A percentile compares a stretch with the other conserved stretches of the same genome.
phyloP scores from a whole-genome alignment of 1,140 invertebrate genomes.

The Branchinecta lynchi region DNA sequence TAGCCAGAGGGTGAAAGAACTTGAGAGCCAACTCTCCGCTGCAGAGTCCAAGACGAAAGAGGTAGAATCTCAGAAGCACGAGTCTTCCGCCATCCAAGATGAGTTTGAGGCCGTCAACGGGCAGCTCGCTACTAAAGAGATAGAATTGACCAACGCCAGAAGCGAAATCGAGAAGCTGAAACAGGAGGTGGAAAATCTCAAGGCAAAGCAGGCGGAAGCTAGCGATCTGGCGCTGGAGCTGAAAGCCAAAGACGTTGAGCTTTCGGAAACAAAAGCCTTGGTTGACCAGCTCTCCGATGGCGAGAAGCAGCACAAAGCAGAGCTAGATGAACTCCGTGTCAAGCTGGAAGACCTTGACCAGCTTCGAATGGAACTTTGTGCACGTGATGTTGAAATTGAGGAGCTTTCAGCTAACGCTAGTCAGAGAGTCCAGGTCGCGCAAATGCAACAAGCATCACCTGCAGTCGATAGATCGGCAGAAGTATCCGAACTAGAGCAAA shows the following conservation, averaged over 20 bases:
- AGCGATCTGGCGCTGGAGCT: neutral
- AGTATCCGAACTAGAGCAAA: neutral
- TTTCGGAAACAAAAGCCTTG: neutral
- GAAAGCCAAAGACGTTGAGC: neutral
- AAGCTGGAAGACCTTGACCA: neutral
- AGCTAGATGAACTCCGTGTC: neutral
- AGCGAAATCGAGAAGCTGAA: neutral
- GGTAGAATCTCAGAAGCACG: too few species aligned
- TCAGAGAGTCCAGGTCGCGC: neutral
- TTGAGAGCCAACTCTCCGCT: too few species aligned
- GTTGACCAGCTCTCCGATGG: neutral
- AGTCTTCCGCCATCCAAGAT: too few species aligned
- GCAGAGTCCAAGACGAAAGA: too few species aligned
- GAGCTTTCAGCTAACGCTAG: neutral
- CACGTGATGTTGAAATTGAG: neutral
- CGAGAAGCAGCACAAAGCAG: neutral
- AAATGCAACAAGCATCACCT: neutral
- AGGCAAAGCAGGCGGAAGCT: neutral
- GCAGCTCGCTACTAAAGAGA: too few species aligned
- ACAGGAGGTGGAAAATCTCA: neutral
- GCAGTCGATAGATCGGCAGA: neutral
- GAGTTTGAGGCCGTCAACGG: too few species aligned
- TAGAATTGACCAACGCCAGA: neutral
- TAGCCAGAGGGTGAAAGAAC: too few species aligned
- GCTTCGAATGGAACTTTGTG: neutral